Evolutionary conservation across 2,797 vertebrate species (phyloP), one percentile per base, ranked within the genome.

Genomic region (Fistularia tabacaria): DNA sequence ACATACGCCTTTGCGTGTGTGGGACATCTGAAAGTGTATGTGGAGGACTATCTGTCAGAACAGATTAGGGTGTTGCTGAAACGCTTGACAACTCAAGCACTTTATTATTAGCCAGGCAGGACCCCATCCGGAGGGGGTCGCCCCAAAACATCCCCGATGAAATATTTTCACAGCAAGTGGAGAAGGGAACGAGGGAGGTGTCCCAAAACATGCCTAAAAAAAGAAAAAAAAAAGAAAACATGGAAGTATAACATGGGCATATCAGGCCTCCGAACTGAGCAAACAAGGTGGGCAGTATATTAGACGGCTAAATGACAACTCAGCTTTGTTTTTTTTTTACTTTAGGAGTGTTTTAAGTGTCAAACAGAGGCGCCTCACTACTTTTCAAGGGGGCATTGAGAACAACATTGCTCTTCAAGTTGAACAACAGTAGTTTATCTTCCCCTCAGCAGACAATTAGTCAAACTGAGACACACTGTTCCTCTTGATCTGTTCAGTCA

Each of bases 1-100:
- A 62, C 66, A 39, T 57, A 62, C 61, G 14, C n/a, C 61, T 49
- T 75, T 46, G 65, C 39, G 54, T 49, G 64, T 36, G 57, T 51
- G 46, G 54, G 61, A 50, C 61, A 61, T 63, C 43, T 42, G 59
- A 57, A 63, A 62, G 73, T 51, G 52, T 48, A 59, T 12, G 71
- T 49, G 55, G 69, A 71, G 78, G 67, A 75, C 73, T 55, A 64
- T 81, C 85, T 81, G 89, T 92, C 90, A 90, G 81, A 88, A 91
- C 90, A 91, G 87, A 92, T 91, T 89, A 90, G 85, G 79, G 82
- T 83, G 85, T 87, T 88, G 86, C 89, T 69, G 83, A 87, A 83
- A 87, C 74, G 71, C 89, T 91, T 90, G 88, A 92, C 82, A 87
- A 83, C 83, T 90, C 85, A 75, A 88, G 81, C 42, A 52, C 82